Evolutionary conservation across 2,113 vertebrate species (phyloP).

Genomic region (Spheniscus mendiculus): DNA sequence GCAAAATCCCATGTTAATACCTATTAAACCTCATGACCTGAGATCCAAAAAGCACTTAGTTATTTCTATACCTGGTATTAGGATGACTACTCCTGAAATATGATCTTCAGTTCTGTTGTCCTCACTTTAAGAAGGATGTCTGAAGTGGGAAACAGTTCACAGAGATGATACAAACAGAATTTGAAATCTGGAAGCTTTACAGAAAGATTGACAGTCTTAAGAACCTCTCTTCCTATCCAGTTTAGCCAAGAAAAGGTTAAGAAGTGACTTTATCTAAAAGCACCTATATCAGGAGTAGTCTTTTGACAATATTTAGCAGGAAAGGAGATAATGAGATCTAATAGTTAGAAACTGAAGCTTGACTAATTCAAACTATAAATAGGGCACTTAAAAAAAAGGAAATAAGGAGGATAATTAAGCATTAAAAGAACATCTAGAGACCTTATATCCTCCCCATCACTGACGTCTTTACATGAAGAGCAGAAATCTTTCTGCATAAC

Average conservation of each 20-base stretch:
- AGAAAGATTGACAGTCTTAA: neutral
- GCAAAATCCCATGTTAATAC: neutral
- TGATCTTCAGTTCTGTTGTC: neutral
- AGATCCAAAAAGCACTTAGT: neutral
- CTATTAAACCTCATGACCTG: neutral
- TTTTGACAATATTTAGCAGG: constrained; percentile 62
- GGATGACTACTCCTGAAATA: neutral
- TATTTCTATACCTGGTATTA: neutral
- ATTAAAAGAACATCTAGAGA: constrained; percentile 38
- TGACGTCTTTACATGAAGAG: neutral
- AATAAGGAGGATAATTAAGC: constrained; percentile 60
- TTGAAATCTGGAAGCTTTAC: neutral
- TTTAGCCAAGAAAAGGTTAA: constrained; percentile 56
- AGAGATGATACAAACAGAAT: neutral
- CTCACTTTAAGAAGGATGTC: neutral
- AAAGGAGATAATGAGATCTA: constrained; percentile 63
- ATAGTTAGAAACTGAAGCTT: constrained; percentile 62
- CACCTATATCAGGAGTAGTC: constrained; percentile 46
- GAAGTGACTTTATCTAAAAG: constrained; percentile 30
- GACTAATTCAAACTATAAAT: constrained; percentile 68
- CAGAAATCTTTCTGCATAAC: neutral
- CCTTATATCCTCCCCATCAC: neutral
- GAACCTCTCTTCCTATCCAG: neutral
- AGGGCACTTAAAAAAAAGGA: constrained; percentile 41
- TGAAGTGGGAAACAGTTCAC: neutral